Base-by-base conservation (phyloP, 2,797 vertebrate species). In the Lindbergichthys nudifrons region DNA sequence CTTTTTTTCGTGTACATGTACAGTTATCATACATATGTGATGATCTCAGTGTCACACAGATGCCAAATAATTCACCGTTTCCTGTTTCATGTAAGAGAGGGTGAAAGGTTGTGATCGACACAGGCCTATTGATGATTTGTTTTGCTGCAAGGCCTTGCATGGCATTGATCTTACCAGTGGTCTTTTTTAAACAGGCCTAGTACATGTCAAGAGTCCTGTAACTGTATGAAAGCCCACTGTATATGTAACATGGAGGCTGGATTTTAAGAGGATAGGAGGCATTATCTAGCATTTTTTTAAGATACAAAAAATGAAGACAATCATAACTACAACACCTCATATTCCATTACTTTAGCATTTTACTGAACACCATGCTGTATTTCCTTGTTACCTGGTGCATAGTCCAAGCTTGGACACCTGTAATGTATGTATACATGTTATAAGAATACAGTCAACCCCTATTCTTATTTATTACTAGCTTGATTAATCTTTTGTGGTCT, bases 71-170 rank as follows among this genome's bases (percentile, higher is more conserved):
- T 87, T 79, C 57, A 54, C 71, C 57, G 83, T 85, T 90, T 90
- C 81, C 81, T 85, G 83, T 89, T 89, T 89, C 81, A 86, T 85
- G 84, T 77, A 75, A 76, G 82, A 81, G 82, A 81, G 86, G 86
- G 87, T 90, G 88, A 89, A 85, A 86, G 87, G 85, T 90, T 90
- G 81, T 76, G 81, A 92, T 91, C 86, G 87, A 92, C 86, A 82
- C 79, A 68, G 85, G 89, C 87, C 88, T 91, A 89, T 92, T 91
- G 90, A 93, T 92, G 82, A 89, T 93, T 92, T 92, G 87, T 93
- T 93, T 92, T 89, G 93, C 92, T 92, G 91, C 89, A 88, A 92
- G 92, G 92, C 90, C 89, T 87, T 76, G 83, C 89, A 86, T 87
- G 79, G 87, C 88, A 94, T 93, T 91, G 91, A 92, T 94, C 87